Evolutionary conservation across 2,113 vertebrate genomes (phyloP), one percentile per base, ranked within the genome.

Genomic region (Archilochus colubris): DNA sequence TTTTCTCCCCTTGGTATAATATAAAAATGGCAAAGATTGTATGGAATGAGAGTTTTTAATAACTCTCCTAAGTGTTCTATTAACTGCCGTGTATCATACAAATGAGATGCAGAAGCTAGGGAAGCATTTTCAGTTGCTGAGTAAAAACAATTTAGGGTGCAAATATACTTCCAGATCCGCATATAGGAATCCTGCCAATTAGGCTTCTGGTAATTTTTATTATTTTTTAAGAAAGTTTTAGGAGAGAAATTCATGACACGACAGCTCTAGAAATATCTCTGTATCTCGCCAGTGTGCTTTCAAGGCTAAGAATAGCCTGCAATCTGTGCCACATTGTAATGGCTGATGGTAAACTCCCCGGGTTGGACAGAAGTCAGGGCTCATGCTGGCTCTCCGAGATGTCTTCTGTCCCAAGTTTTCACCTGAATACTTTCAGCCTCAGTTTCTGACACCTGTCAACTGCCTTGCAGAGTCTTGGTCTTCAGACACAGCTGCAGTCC

Each of bases 51-150:
- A 51, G 3, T 91, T 96, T 97, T 97, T 97, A 97, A 97, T 97
- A 97, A 96, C 92, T 95, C 95, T 97, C 95, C 94, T 96, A 97
- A 97, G 87, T 95, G 94, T 96, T 96, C 93, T 89, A 94, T 94
- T 96, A 97, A 95, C 94, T 94, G 87, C 92, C 7, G 33, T 94
- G 93, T 88, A 95, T 96, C 82, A 96, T 83, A 95, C 83, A 96
- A 92, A 93, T 96, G 94, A 94, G 96, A 95, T 84, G 72, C 74
- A 92, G 91, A 93, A 94, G 88, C 88, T 80, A 86, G 74, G 91
- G 88, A 96, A 94, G 61, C 91, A 92, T 82, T 95, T 97, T 97
- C 94, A 84, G 78, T 86, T 96, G 90, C 73, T 94, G 62, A 95
- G 89, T 95, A 96, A 97, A 97, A 96, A 91, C 93, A 93, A 88